phyloP scores from a whole-genome alignment of 2,113 vertebrate genomes.

The Rhea pennata region DNA sequence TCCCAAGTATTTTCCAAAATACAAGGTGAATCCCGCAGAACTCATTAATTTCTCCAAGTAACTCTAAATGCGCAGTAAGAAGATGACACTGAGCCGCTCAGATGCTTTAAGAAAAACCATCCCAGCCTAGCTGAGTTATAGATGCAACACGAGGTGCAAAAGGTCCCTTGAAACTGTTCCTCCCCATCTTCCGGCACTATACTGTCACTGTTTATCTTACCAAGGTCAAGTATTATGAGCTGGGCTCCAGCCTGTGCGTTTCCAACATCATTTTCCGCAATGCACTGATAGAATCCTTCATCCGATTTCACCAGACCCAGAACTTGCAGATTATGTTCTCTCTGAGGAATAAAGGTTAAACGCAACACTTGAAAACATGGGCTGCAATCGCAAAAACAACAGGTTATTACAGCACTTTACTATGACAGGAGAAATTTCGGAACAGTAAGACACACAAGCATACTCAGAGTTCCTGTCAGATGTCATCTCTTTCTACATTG shows the following conservation, averaged over 20 bases:
- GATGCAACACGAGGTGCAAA: background rate
- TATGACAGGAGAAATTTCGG: background rate
- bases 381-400: background rate
- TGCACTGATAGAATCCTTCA: conserved; percentile 98
- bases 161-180: background rate
- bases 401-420: rapidly evolving
- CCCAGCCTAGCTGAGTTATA: background rate
- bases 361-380: background rate
- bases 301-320: conserved; percentile 96
- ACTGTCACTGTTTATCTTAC: conserved; percentile 77
- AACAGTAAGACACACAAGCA: background rate
- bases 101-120: rapidly evolving
- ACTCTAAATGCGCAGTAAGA: background rate
- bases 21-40: background rate
- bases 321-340: conserved; percentile 97
- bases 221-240: conserved; percentile 94
- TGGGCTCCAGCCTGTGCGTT: conserved; percentile 94
- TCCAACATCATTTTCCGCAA: conserved; percentile 94
- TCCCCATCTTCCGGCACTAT: background rate
- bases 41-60: background rate
- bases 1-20: background rate
- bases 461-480: background rate
- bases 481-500: background rate
- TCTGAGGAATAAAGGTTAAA: conserved; percentile 76
- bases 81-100: background rate